Percentiles rank a stretch among this genome's conserved stretches.
Evolutionary conservation across 2,888 invertebrate genomes (phyloP).

Genomic region (Hybos culiciformis): DNA sequence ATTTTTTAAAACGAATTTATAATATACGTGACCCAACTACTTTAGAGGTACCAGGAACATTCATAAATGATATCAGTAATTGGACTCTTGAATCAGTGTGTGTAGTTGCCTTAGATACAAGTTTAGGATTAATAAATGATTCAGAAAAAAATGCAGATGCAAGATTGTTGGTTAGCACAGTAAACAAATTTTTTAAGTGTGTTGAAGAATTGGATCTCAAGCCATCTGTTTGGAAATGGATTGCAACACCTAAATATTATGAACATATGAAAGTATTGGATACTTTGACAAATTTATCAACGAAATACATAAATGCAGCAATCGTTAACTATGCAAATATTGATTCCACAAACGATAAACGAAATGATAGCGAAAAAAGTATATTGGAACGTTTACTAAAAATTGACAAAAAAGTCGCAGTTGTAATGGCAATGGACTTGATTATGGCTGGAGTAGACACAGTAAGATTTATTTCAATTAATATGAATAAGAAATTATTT

Average conservation of each 20-base stretch:
- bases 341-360: slow-evolving; percentile 23
- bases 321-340: slow-evolving; percentile 17
- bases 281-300: slow-evolving; percentile 19
- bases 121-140: slow-evolving; percentile 22
- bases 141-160: slow-evolving; percentile 15
- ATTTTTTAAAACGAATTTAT: slow-evolving; percentile 18
- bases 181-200: slow-evolving; percentile 18
- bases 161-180: background rate
- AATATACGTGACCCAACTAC: slow-evolving; percentile 23
- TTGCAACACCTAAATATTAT: slow-evolving; percentile 25
- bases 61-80: slow-evolving; percentile 39
- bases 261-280: slow-evolving; percentile 22
- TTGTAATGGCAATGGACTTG: slow-evolving; percentile 57
- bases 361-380: slow-evolving; percentile 40
- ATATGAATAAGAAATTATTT: background rate
- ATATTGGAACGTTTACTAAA: slow-evolving; percentile 49
- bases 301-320: slow-evolving; percentile 28
- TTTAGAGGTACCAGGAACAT: slow-evolving; percentile 33
- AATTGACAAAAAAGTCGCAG: slow-evolving; percentile 46
- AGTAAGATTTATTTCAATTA: slow-evolving; percentile 38
- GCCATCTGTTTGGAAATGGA: slow-evolving; percentile 26
- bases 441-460: slow-evolving; percentile 58
- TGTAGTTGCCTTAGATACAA: slow-evolving; percentile 33
- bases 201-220: slow-evolving; percentile 23
- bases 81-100: slow-evolving; percentile 45